phyloP scores from a whole-genome alignment of 2,888 invertebrate genomes.

The Ferdinandea cuprea region DNA sequence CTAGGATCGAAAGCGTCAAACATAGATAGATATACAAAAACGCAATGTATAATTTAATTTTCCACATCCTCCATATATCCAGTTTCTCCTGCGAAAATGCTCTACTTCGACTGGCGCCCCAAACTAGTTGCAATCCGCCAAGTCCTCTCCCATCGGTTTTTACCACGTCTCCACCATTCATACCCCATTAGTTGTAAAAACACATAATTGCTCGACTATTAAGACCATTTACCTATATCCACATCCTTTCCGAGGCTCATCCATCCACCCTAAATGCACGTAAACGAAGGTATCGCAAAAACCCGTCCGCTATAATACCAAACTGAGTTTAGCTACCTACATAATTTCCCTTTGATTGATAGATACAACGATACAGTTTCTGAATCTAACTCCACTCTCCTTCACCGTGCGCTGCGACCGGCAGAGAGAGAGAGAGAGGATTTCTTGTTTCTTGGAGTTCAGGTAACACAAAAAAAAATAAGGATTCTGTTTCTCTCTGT shows the following conservation, averaged over 20 bases:
- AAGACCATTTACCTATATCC: constrained; percentile 65
- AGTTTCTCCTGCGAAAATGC: constrained; percentile 1
- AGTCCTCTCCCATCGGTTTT: constrained; percentile 30
- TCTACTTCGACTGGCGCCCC: constrained; percentile 24
- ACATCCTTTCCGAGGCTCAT: constrained; percentile 57
- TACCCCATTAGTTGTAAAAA: constrained; percentile 12
- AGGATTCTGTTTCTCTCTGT: constrained; percentile 43
- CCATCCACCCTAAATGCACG: constrained; percentile 25
- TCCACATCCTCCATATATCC: too few relatives aligned
- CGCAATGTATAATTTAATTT: too few relatives aligned
- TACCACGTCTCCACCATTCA: neutral
- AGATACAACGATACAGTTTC: constrained; percentile 45
- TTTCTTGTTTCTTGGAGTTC: neutral
- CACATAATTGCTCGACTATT: constrained; percentile 63
- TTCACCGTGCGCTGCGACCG: neutral
- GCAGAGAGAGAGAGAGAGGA: neutral
- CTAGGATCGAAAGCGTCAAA: too few relatives aligned
- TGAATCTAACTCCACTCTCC: constrained; percentile 28
- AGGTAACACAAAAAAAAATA: constrained; percentile 11
- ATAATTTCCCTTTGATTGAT: constrained; percentile 66
- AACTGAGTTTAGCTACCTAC: constrained; percentile 14
- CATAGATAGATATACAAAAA: too few relatives aligned
- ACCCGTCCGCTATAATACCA: constrained; percentile 42
- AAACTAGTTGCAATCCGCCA: constrained; percentile 1
- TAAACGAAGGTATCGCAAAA: constrained; percentile 40